Evolutionary conservation across 2,888 invertebrate species (phyloP).

Genomic region (Nemoura dubitans): DNA sequence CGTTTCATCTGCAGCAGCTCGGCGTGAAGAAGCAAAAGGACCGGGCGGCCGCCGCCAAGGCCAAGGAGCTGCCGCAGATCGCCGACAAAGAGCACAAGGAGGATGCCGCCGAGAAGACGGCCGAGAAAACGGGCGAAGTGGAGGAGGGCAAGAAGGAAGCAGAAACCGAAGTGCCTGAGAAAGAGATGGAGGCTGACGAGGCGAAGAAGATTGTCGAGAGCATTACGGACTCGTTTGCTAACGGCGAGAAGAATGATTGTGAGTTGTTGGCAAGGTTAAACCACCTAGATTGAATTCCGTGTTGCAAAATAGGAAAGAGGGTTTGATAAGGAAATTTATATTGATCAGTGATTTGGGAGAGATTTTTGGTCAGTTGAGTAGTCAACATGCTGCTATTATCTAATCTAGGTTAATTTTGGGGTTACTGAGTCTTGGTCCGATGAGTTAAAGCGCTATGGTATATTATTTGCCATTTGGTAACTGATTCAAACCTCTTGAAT

Average conservation of each 20-base stretch:
- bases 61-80: conserved; percentile 48
- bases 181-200: conserved; percentile 75
- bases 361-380: no score
- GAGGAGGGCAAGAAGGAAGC: conserved; percentile 48
- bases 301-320: no score
- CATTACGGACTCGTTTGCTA: conserved; percentile 79
- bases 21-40: conserved; percentile 73
- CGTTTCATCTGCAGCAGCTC: conserved; percentile 91
- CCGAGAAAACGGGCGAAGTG: conserved; percentile 69
- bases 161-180: conserved; percentile 52
- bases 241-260: conserved; percentile 79
- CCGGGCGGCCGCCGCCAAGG: conserved; percentile 58
- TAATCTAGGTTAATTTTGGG: no score
- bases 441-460: no score
- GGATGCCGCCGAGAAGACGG: conserved; percentile 76
- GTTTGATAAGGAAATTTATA: no score
- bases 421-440: no score
- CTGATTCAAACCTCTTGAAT: no score
- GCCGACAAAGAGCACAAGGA: conserved; percentile 46
- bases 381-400: no score
- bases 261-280: conserved; percentile 56
- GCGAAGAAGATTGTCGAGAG: conserved; percentile 93
- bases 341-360: no score
- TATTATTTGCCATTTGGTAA: no score
- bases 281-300: no score